Percentiles rank a stretch among this genome's conserved stretches.
phyloP scores from a whole-genome alignment of 2,113 vertebrate genomes.

The Macroglossus sobrinus region DNA sequence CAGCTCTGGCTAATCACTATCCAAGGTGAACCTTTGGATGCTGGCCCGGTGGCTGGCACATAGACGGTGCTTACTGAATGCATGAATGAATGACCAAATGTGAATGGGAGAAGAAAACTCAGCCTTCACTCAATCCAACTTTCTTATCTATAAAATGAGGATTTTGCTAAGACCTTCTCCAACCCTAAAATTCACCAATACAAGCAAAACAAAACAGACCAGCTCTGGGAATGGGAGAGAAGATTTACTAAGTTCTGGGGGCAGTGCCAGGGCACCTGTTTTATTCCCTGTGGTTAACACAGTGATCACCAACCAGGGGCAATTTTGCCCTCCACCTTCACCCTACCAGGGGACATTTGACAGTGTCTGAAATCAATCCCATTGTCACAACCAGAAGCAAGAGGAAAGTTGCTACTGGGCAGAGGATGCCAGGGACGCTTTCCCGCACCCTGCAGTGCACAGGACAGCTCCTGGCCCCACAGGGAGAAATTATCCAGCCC shows the following conservation, averaged over 20 bases:
- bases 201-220: not conserved
- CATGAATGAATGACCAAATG: not conserved
- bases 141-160: not conserved
- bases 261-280: not conserved
- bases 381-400: not conserved
- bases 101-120: not conserved
- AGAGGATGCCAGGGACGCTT: not conserved
- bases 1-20: too few relatives aligned
- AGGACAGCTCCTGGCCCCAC: rapidly evolving
- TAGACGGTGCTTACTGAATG: not conserved
- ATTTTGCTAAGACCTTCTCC: not conserved
- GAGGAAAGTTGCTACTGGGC: not conserved
- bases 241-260: not conserved
- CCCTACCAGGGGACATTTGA: not conserved
- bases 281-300: not conserved
- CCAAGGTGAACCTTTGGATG: too few relatives aligned
- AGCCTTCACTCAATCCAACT: not conserved
- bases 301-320: not conserved
- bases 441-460: rapidly evolving
- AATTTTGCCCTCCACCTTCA: rapidly evolving
- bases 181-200: not conserved
- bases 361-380: not conserved
- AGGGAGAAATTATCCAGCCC: not conserved
- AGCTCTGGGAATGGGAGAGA: not conserved
- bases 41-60: not conserved